Evolutionary conservation across 2,113 vertebrate species (phyloP).

Genomic region (Xenotilapia caudafasciata): DNA sequence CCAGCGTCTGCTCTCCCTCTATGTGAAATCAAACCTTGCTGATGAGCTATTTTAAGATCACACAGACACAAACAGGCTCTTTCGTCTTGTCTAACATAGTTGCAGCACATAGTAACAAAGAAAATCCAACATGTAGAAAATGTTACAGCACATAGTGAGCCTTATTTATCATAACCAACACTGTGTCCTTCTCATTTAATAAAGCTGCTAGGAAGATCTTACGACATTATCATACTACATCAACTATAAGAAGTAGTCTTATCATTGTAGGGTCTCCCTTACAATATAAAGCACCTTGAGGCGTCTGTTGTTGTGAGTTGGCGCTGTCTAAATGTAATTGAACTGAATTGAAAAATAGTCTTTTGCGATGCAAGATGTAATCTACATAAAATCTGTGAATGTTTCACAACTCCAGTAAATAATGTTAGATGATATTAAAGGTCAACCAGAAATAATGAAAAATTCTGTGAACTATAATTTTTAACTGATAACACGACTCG

Average conservation of each 20-base stretch:
- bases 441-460: background rate
- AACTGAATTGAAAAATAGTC: background rate
- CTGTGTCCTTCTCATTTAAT: background rate
- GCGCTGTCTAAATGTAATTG: background rate
- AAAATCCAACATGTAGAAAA: background rate
- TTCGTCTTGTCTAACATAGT: background rate
- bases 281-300: background rate
- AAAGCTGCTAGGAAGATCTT: background rate
- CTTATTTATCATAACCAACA: background rate
- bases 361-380: background rate
- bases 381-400: background rate
- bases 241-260: background rate
- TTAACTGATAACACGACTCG: background rate
- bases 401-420: background rate
- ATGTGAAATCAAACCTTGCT: background rate
- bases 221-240: background rate
- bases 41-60: background rate
- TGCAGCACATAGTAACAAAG: background rate
- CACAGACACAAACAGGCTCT: background rate
- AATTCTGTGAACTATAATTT: background rate
- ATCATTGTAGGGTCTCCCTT: background rate
- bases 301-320: background rate
- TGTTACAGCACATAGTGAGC: background rate
- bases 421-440: background rate
- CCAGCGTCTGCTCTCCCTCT: background rate